Base-by-base conservation (phyloP, 2,888 invertebrate species). In the Ophion costatus region DNA sequence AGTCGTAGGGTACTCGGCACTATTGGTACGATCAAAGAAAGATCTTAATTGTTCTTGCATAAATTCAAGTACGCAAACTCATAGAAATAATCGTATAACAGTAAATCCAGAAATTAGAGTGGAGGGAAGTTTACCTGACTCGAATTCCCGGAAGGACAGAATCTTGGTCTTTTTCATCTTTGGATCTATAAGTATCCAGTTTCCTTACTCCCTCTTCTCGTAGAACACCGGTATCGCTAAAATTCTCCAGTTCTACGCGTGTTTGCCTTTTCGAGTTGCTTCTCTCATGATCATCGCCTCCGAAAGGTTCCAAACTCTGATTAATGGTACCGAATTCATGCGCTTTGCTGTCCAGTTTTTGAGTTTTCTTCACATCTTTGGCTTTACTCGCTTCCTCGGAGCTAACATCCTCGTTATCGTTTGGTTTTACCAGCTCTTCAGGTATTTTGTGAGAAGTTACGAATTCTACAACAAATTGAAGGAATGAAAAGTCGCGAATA, bases 361-460 rank as follows among this genome's bases (percentile, higher is more conserved):
- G 88, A 82, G 77, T 90, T 83, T 79, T 88, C 7, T 88, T 86
- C 2, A 83, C 92, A 88, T 89, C 93, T 92, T 88, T 90, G 83
- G 87, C 79, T 63, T 81, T 84, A 66, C 90, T 92, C 24, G 79
- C 86, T 64, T 87, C 74, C 87, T 84, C 88, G 57, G 87, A 88
- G 78, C 88, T 90, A 74, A 89, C 89, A 80, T 91, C 89, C 61
- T 91, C 92, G 42, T 92, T 92, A 20, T 93, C 93, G 24, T 93
- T 93, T 3, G 66, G 91, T 78, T 92, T 94, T 3, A 92, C 92
- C n/a, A 94, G 81, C n/a, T 91, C 91, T 22, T 93, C 95, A 0
- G 96, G 96, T 87, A 96, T 95, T 94, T 97, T 97, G 91, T 97
- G 97, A 2, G 97, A 95, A 2, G 96, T 96, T 93, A 97, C 96